phyloP scores from a whole-genome alignment of 2,113 vertebrate species.

The Neopipo cinnamomea region DNA sequence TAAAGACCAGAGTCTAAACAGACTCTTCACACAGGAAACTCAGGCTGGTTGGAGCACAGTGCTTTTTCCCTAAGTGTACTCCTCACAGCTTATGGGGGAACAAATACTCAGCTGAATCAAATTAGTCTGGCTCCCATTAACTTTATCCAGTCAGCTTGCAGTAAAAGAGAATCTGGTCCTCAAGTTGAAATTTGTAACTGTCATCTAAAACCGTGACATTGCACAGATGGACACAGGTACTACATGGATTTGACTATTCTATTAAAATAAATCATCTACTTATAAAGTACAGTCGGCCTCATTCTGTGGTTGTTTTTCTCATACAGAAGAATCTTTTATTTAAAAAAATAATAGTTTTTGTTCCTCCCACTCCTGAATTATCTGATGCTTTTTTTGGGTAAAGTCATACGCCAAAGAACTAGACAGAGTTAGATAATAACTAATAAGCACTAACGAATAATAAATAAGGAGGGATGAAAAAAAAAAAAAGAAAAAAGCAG shows the following conservation, averaged over 20 bases:
- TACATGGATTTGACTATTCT: background rate
- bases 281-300: background rate
- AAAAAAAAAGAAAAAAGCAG: background rate
- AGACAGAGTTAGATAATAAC: background rate
- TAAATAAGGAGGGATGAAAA: background rate
- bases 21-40: no score
- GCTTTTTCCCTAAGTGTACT: background rate
- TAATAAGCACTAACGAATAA: background rate
- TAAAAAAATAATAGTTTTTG: fast-evolving
- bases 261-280: background rate
- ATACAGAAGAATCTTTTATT: background rate
- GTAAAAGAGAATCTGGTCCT: background rate
- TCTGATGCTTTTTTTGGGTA: background rate
- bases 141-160: background rate
- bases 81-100: background rate
- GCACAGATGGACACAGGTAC: background rate
- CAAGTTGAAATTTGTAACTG: background rate
- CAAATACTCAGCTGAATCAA: background rate
- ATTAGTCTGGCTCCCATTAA: background rate
- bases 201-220: background rate
- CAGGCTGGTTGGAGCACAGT: fast-evolving
- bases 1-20: background rate
- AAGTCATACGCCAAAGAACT: background rate
- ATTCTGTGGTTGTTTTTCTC: background rate
- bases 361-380: background rate